Base-by-base conservation (phyloP, 2,797 vertebrate species). In the Melanotaenia nigrans region DNA sequence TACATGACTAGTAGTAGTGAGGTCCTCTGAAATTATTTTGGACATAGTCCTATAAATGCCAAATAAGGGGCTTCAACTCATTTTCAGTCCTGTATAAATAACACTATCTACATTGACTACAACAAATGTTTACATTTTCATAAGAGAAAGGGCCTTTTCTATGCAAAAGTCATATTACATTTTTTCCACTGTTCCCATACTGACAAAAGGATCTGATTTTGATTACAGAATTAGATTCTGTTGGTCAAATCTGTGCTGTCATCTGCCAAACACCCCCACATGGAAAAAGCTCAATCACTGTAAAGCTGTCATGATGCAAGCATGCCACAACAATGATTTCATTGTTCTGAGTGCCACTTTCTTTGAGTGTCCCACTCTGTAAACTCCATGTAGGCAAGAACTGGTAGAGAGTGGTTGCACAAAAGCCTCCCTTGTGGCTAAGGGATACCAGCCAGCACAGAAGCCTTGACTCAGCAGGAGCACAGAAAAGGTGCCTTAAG, bases 311-410 rank as follows among this genome's bases (percentile, higher is more conserved):
- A 75, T 92, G 89, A 91, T 77, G 71, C 91, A 85, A 80, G 66
- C 77, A 73, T 13, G 65, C 77, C 77, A 61, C 74, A 89, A 94
- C 93, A 95, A 81, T 90, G 89, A 77, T 79, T 84, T 90, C 90
- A 92, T 94, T 95, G 93, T 95, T 84, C 65, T 65, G 73, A 68
- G 75, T 79, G 87, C 75, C 85, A 85, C 80, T 83, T 73, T 75
- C 61, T 80, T 87, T 82, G 75, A 90, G 83, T 82, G 86, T 90
- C 80, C 72, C 70, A 85, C 78, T 79, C 78, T 88, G 81, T 87
- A 81, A 89, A 91, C 80, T 81, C 77, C 56, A 51, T 61, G 89
- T 90, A 77, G 89, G 88, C 84, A 82, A 83, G 76, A 82, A 84
- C 75, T 81, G 75, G 87, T 76, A 83, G 65, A 83, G 60, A 90